Evolutionary conservation across 2,888 invertebrate genomes (phyloP), one percentile per base, ranked within the genome.

Genomic region (Apoda limacodes): DNA sequence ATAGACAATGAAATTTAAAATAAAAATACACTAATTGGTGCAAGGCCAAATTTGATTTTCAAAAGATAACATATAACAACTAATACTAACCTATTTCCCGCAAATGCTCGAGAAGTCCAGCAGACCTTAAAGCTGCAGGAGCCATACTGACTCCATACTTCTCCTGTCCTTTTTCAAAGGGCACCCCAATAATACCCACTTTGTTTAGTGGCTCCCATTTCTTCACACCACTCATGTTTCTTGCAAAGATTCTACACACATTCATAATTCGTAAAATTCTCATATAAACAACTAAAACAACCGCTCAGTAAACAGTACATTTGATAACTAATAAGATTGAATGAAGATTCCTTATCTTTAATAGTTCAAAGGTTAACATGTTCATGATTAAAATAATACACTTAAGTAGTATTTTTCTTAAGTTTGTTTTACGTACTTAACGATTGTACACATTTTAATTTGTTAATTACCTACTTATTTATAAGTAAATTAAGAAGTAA

Each of bases 181-280:
- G 92, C 19, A 91, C 90, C n/a, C 92, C 92, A 32, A 92, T 70
- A 46, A 92, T 82, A 22, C 91, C 92, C 25, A 92, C 82, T 68
- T 80, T 84, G 19, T 57, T 55, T 43, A 74, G 46, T 2, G 68
- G 60, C 38, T 60, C 48, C 63, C 58, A 66, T 40, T 58, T 61
- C 42, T 52, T 57, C 29, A 27, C 31, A 26, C 55, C 52, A 42
- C 66, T 72, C 67, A 76, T 68, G 30, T 52, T 70, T 43, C 75
- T 56, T 40, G 55, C 48, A 37, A 69, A 52, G 28, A 62, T 48
- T 58, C 61, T 75, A 45, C 55, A 42, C 39, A 56, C 43, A 60
- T 69, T 68, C 76, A 78, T 76, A 51, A 52, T 62, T 25, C 32
- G 27, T 35, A 22, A 27, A 23, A 25, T 28, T 10, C 26, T 20